A percentile compares a stretch with the other conserved stretches of the same genome.
Conservation (phyloP, 2,797 vertebrate species). For the Macrochelys suwanniensis region DNA sequence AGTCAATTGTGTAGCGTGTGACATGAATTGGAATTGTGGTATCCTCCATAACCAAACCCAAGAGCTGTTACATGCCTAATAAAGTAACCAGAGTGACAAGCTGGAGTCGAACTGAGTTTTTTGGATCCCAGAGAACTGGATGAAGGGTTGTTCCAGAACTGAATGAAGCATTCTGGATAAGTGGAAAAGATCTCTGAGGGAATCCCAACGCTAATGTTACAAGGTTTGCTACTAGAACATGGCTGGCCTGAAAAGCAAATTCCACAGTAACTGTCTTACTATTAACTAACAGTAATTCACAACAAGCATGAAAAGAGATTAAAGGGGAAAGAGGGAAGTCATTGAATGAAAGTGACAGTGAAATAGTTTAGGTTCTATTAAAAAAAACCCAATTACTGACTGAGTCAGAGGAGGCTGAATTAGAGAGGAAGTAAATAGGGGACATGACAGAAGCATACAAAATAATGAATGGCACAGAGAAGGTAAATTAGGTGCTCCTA, state of each 20-base stretch:
- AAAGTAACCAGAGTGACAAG: neutral
- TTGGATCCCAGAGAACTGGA: neutral
- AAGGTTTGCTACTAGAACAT: neutral
- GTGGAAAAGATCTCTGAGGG: neutral
- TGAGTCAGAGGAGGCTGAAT: neutral
- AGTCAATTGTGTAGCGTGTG: neutral
- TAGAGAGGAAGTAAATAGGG: neutral
- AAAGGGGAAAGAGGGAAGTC: neutral
- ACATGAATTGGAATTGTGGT: neutral
- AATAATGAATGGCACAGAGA: neutral
- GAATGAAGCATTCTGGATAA: neutral
- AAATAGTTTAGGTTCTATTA: neutral
- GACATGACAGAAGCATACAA: neutral
- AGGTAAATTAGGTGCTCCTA: neutral
- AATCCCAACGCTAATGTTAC: neutral
- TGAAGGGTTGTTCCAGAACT: too few species aligned
- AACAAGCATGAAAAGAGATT: neutral
- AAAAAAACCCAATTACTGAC: neutral
- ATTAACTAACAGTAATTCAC: neutral
- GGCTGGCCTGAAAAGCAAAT: constrained; percentile 18
- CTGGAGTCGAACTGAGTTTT: neutral
- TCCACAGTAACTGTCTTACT: neutral
- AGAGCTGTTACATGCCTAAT: neutral
- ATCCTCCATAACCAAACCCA: neutral
- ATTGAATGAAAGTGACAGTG: neutral